Percentiles rank a stretch among this genome's conserved stretches.
phyloP scores from a whole-genome alignment of 2,888 invertebrate species.

The Ichneumoninae sp. region DNA sequence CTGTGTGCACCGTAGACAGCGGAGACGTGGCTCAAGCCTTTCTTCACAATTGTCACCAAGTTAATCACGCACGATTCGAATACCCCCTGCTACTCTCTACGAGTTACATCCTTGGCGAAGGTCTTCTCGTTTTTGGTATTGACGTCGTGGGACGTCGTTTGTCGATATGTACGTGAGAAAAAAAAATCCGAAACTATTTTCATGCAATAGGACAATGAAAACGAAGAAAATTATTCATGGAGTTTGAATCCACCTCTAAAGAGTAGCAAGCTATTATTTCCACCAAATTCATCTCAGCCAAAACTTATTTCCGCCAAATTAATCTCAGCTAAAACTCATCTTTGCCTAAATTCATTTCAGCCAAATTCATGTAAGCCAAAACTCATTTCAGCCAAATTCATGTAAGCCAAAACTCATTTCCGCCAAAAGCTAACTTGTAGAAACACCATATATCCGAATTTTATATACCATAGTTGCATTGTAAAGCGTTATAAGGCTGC shows the following conservation, averaged over 20 bases:
- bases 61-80: slow-evolving; percentile 69
- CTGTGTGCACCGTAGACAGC: slow-evolving; percentile 66
- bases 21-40: slow-evolving; percentile 68
- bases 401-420: too few species aligned
- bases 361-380: too few species aligned
- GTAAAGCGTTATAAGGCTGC: too few species aligned
- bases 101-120: slow-evolving; percentile 74
- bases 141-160: slow-evolving; percentile 72
- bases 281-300: too few species aligned
- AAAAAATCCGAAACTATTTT: not conserved
- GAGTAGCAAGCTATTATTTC: too few species aligned
- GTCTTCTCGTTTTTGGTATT: slow-evolving; percentile 71
- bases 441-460: too few species aligned
- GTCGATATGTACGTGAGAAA: slow-evolving; percentile 51
- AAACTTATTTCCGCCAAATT: too few species aligned
- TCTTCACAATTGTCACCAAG: slow-evolving; percentile 71
- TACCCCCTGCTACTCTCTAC: slow-evolving; percentile 70
- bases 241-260: not conserved
- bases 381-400: too few species aligned
- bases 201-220: not conserved
- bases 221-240: not conserved
- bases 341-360: too few species aligned
- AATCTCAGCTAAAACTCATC: too few species aligned
- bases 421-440: too few species aligned
- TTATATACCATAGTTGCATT: too few species aligned